phyloP scores from a whole-genome alignment of 1,140 invertebrate genomes.

The Lithobius niger region DNA sequence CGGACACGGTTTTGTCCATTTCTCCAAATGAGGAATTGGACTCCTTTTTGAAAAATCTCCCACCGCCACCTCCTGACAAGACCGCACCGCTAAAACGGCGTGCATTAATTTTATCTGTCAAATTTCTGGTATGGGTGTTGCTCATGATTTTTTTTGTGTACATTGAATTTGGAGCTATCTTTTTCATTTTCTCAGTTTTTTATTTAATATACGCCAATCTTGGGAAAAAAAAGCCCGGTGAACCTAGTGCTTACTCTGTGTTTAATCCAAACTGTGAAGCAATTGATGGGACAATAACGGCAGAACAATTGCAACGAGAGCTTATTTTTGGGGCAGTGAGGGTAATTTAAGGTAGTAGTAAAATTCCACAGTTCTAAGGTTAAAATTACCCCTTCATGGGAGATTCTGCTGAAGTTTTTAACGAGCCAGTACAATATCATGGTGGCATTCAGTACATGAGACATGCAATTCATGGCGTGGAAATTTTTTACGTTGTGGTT shows the following conservation, averaged over 20 bases:
- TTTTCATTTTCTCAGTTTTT: slow-evolving; percentile 63
- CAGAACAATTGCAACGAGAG: slow-evolving; percentile 87
- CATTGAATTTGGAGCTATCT: slow-evolving; percentile 80
- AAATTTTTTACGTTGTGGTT: no score
- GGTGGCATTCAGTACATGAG: no score
- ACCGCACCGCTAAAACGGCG: no score
- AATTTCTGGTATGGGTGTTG: slow-evolving; percentile 43
- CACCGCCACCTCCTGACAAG: no score
- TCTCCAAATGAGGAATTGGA: not conserved
- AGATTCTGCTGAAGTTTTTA: no score
- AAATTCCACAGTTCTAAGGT: no score
- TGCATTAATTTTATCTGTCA: slow-evolving; percentile 23
- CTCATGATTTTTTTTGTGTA: slow-evolving; percentile 54
- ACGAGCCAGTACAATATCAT: no score
- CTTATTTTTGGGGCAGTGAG: slow-evolving; percentile 46
- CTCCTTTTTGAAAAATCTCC: not conserved
- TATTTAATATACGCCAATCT: slow-evolving; percentile 74
- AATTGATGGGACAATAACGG: slow-evolving; percentile 82
- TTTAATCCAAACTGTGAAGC: slow-evolving; percentile 89
- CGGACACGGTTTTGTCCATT: no score
- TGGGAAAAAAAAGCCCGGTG: slow-evolving; percentile 48
- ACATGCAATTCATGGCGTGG: no score
- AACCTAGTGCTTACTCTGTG: slow-evolving; percentile 92
- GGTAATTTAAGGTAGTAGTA: not conserved
- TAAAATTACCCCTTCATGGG: no score